Evolutionary conservation across 2,113 vertebrate genomes (phyloP).

Genomic region (Phylloscopus trochiloides): DNA sequence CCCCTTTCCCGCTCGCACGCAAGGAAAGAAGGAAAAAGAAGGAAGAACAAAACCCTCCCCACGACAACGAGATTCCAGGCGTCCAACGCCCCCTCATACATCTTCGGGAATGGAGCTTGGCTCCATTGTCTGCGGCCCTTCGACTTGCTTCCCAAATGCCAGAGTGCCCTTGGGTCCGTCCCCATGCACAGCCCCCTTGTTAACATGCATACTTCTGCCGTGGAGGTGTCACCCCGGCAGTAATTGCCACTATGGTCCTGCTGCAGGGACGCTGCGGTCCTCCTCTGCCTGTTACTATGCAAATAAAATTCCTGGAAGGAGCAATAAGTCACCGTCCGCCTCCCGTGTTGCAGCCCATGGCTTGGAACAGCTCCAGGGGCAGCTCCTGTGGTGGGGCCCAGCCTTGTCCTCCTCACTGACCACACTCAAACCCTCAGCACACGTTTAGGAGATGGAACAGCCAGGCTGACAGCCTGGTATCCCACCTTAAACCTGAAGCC

Average conservation of each 20-base stretch:
- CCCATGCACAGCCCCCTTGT: background rate
- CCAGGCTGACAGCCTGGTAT: background rate
- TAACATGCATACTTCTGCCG: conserved; percentile 32
- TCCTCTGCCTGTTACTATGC: conserved; percentile 73
- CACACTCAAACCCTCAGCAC: background rate
- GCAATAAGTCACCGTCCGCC: background rate
- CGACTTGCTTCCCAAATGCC: background rate
- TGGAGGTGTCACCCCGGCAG: background rate
- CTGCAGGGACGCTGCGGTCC: conserved; percentile 57
- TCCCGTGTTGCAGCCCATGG: background rate
- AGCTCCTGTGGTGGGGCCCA: background rate
- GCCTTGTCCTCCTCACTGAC: background rate
- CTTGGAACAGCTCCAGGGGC: background rate
- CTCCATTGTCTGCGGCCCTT: background rate
- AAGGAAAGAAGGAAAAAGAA: background rate
- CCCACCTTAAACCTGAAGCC: background rate
- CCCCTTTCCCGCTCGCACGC: background rate
- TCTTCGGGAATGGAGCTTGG: background rate
- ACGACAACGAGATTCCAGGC: background rate
- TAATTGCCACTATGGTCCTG: conserved; percentile 38
- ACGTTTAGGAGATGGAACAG: rapidly evolving
- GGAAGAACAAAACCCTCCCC: background rate
- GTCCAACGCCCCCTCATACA: background rate
- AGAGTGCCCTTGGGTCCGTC: background rate
- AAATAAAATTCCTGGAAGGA: conserved; percentile 67